Base-by-base conservation (phyloP, 2,113 vertebrate species). In the Gasterosteus nipponicus region DNA sequence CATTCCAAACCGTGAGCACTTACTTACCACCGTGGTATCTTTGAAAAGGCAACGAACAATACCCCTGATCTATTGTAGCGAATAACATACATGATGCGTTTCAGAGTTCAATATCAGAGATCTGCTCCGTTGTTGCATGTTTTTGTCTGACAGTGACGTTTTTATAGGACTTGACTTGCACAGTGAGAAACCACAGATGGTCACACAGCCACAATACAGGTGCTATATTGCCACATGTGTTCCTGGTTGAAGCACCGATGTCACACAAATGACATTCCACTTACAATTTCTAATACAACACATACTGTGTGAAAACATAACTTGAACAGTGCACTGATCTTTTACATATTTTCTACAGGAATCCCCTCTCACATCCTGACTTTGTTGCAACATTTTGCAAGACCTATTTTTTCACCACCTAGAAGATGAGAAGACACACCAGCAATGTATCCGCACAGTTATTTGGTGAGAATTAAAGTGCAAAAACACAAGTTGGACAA, bases 391-490 rank as follows among this genome's bases (percentile, higher is more conserved):
- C 59, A 74, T 75, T 73, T 76, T 60, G 61, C 15, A 19, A 80
- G 73, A 81, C 64, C 69, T 64, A 62, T 79, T 82, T 79, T 75
- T 82, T 79, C 54, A 77, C 84, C 80, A 71, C 56, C 47, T 69
- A 81, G 59, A 78, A 18, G 59, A 70, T 54, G 62, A 84, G 85
- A 91, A 84, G 47, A 68, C 80, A 89, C 83, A 66, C n/a, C 15
- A 46, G 56, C 67, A 69, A 65, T 67, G 70, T 74, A 80, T 69
- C 69, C 73, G 82, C 74, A 78, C 82, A 81, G 84, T 86, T 81
- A 79, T 86, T 87, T 68, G 87, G 82, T 86, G 86, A 87, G 75
- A 81, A 65, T 87, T 89, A 87, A 92, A 93, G 92, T 94, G 93
- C 89, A 92, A 88, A 91, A 87, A 77, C 73, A 84, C 46, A 80